These are phyloP conservation scores for Macrobrachium rosenbergii DNA, from an alignment of 1,140 invertebrate species.

Conservation along the genomic window DNA sequence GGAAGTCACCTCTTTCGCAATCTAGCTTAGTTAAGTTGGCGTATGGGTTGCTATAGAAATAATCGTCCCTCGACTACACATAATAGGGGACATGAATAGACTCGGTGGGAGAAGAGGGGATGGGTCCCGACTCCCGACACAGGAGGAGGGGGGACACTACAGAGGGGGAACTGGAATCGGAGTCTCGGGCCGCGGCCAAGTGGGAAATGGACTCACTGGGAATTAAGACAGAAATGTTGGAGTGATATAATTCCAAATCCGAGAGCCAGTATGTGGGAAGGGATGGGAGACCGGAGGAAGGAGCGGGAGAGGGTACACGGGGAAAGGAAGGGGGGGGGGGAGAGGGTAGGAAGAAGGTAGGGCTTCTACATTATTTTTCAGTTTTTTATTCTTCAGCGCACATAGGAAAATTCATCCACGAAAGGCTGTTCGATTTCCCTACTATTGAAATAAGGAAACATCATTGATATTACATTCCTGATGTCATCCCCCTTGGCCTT, in stretches of 20 bases:
- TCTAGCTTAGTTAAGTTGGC: conserved; percentile 6
- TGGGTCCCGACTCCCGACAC: neutral
- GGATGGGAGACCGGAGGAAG: neutral
- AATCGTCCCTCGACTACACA: conserved; percentile 31
- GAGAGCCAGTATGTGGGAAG: conserved; percentile 10
- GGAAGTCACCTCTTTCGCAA: neutral
- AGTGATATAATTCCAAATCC: conserved; percentile 58
- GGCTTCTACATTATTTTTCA: neutral
- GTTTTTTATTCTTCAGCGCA: neutral
- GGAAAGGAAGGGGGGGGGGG: neutral
- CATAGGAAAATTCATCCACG: no score
- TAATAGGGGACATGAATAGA: conserved; percentile 47
- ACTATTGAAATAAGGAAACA: no score
- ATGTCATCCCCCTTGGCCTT: neutral
- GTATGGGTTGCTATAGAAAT: conserved; percentile 44
- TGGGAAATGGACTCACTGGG: conserved; percentile 44
- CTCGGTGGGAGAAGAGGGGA: neutral
- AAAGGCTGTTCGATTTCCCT: no score
- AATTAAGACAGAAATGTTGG: conserved; percentile 56
- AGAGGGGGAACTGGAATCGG: conserved; percentile 46
- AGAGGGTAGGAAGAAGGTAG: neutral
- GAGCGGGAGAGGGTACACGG: neutral
- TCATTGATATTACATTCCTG: neutral
- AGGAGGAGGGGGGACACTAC: neutral
- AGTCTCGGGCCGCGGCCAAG: conserved; percentile 33